These are phyloP conservation scores for Cantharis lateralis DNA, from an alignment of 2,888 invertebrate species.

Conservation along the genomic window DNA sequence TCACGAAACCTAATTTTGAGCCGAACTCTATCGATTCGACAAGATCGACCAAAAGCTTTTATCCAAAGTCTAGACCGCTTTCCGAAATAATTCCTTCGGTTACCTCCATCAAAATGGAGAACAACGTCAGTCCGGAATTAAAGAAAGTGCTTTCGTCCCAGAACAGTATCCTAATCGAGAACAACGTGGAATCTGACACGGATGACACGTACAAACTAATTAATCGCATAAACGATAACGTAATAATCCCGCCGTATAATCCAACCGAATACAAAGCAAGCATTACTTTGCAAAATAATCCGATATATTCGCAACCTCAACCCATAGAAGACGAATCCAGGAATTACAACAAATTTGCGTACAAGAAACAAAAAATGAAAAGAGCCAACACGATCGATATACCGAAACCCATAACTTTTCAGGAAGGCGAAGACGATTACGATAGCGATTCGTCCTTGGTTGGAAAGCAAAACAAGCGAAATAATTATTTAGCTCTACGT, in stretches of 20 bases:
- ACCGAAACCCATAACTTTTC: constrained; percentile 67
- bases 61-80: constrained; percentile 30
- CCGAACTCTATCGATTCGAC: neutral
- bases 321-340: constrained; percentile 17
- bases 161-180: constrained; percentile 5
- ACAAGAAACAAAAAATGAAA: constrained; percentile 79
- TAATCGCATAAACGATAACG: neutral
- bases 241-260: neutral
- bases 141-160: neutral
- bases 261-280: neutral
- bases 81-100: constrained; percentile 41
- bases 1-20: constrained; percentile 40
- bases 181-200: constrained; percentile 39
- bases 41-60: neutral
- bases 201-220: constrained; percentile 29
- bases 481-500: constrained; percentile 58
- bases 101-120: constrained; percentile 32
- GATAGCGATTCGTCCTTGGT: constrained; percentile 50
- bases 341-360: constrained; percentile 58
- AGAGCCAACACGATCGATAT: constrained; percentile 89
- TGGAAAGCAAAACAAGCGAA: constrained; percentile 47
- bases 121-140: constrained; percentile 32
- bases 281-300: constrained; percentile 46
- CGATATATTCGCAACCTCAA: constrained; percentile 43
- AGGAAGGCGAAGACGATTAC: constrained; percentile 58